phyloP scores from a whole-genome alignment of 1,140 invertebrate genomes.

The Bradysia coprophila region DNA sequence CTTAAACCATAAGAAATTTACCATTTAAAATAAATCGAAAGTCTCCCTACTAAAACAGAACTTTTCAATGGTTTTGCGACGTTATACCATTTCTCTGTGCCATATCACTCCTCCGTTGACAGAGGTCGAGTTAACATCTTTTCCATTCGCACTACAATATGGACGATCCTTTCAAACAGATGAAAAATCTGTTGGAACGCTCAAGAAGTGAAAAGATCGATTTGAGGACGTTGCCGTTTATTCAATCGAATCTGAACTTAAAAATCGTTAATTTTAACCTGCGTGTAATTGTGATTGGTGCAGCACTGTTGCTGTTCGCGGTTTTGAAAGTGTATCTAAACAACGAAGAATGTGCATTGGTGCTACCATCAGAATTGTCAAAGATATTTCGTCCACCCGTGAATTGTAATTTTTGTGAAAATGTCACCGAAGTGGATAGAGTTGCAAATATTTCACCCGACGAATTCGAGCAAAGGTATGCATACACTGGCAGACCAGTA shows the following conservation, averaged over 20 bases:
- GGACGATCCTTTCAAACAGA: neutral
- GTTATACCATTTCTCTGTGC: too few relatives aligned
- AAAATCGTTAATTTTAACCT: too few relatives aligned
- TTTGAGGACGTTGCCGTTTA: neutral
- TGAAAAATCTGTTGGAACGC: neutral
- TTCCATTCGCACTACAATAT: too few relatives aligned
- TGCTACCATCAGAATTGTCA: conserved; percentile 32
- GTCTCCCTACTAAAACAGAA: too few relatives aligned
- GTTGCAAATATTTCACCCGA: conserved; percentile 39
- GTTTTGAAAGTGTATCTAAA: neutral
- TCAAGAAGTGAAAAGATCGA: neutral
- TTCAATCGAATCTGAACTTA: neutral
- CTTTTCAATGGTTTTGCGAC: too few relatives aligned
- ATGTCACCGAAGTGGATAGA: conserved; percentile 38
- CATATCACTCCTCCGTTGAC: too few relatives aligned
- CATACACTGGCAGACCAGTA: conserved; percentile 59
- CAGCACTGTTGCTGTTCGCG: neutral
- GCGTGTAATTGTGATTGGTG: neutral
- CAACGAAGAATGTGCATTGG: conserved; percentile 31
- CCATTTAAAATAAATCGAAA: too few relatives aligned
- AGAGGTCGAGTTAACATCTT: too few relatives aligned
- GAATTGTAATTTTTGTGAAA: conserved; percentile 50
- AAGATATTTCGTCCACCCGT: conserved; percentile 52
- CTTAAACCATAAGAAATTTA: too few relatives aligned
- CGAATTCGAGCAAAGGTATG: conserved; percentile 50